Base-by-base conservation (phyloP, 2,113 vertebrate genomes). In the Melanocharis versteri region DNA sequence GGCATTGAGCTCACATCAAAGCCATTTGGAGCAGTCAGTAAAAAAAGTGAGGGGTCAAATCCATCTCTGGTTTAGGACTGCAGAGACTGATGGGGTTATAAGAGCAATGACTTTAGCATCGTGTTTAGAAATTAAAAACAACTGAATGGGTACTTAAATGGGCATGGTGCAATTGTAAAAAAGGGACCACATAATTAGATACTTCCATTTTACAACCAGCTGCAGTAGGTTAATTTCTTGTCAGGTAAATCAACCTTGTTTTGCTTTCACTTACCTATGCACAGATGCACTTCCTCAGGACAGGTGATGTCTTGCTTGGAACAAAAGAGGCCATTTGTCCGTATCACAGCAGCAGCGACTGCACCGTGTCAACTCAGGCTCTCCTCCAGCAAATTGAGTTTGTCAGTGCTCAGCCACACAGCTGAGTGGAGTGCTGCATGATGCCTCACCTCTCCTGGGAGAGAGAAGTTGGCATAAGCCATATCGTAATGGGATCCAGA, bases 381-480 rank as follows among this genome's bases (percentile, higher is more conserved):
- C n/a, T 94, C 58, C 96, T 97, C 71, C 48, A 40, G 93, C 84
- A 98, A 98, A 98, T 98, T 98, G 97, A 98, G 97, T 98, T 98
- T 98, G 98, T 98, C 98, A 97, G 97, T 72, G 96, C 97, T 97
- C 97, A 98, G 96, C 97, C 96, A 81, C 95, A 93, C 97, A 97
- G 97, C 96, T 97, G 97, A 97, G 94, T 45, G 78, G 96, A 96
- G 95, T 94, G 92, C 93, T 90, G 87, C 75, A 9, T 96, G 96
- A 94, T 95, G 96, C n/a, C 42, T 97, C 62, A 79, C 80, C 88
- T 98, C 98, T 97, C 97, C 90, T 54, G 97, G 97, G 98, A 98
- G 95, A 89, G 68, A 87, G 83, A 91, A 95, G 93, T 96, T 97
- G 97, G 97, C 96, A 97, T 94, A 97, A 98, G 97, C 97, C 89